Evolutionary conservation across 2,797 vertebrate genomes (phyloP), one percentile per base, ranked within the genome.

Genomic region (Remorina albescens): DNA sequence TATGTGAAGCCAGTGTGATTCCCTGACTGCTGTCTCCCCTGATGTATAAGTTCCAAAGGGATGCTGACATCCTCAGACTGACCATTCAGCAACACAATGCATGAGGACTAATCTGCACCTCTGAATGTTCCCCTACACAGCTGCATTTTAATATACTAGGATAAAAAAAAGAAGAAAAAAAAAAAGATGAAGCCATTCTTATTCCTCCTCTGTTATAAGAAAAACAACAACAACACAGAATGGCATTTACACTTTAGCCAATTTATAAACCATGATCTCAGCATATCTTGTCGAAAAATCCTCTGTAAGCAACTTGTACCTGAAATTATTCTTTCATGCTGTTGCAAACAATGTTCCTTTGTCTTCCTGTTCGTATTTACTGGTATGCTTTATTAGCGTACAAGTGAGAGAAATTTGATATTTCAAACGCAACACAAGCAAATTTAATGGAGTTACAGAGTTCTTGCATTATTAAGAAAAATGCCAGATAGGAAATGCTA

Each of bases 391-490:
- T 32, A 57, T 78, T 78, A 71, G 51, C 46, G 18, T 46, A 51
- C 37, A 36, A 51, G 6, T 50, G 36, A 73, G 58, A 70, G 12
- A 57, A 12, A 51, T 53, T 26, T 59, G 32, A 63, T 26, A 54
- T 71, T 64, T 74, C 26, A 49, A 50, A 80, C 18, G 51, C 25
- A 73, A 60, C 16, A 61, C 47, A 71, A 59, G 51, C 54, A 55
- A 55, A 67, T 68, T 50, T 18, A 80, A 68, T 41, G 28, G 58
- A 47, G 51, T 67, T 46, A 67, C 32, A 73, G 32, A 74, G 66
- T 56, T 64, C 25, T 28, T 80, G 61, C 51, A 75, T 80, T 85
- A 85, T 81, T 75, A 74, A 80, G 56, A 74, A 28, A 68, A 81
- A 74, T 61, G 67, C 26, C 46, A 59, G 16, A 76, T n/a, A 74